phyloP scores from a whole-genome alignment of 2,797 vertebrate genomes.

The Mus spretus region DNA sequence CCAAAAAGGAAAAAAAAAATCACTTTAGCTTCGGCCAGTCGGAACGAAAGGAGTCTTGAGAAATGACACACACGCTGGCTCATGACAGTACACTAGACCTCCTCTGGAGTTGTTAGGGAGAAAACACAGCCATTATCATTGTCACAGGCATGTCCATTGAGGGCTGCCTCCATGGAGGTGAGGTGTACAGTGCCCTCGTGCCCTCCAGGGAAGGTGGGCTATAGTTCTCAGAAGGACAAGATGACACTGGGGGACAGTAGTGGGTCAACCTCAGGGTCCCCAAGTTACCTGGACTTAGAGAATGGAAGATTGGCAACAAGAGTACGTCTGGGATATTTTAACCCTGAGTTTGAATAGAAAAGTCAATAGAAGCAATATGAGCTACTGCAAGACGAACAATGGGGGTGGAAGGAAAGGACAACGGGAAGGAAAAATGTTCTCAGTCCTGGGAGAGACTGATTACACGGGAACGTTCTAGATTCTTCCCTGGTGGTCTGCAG shows the following conservation, averaged over 20 bases:
- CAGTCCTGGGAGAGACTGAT: background rate
- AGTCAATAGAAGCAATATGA: background rate
- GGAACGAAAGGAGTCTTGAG: conserved; percentile 52
- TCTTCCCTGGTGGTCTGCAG: background rate
- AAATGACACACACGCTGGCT: background rate
- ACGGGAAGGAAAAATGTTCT: background rate
- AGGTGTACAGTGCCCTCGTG: rapidly evolving
- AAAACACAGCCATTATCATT: background rate
- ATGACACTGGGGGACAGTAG: too few species aligned
- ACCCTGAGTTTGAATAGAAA: background rate
- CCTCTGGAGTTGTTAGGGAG: background rate
- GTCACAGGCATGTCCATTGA: rapidly evolving
- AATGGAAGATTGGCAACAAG: rapidly evolving
- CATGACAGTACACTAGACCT: conserved; percentile 40
- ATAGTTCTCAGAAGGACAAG: background rate
- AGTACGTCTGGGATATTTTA: background rate
- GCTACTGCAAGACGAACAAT: background rate
- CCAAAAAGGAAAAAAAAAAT: conserved; percentile 43
- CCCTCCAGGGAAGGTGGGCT: background rate
- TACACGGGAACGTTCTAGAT: background rate
- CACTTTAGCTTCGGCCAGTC: conserved; percentile 45
- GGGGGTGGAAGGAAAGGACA: background rate
- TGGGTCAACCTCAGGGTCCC: background rate
- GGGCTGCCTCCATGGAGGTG: background rate
- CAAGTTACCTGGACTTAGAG: background rate